phyloP scores from a whole-genome alignment of 1,140 invertebrate genomes.

The Homarus americanus region DNA sequence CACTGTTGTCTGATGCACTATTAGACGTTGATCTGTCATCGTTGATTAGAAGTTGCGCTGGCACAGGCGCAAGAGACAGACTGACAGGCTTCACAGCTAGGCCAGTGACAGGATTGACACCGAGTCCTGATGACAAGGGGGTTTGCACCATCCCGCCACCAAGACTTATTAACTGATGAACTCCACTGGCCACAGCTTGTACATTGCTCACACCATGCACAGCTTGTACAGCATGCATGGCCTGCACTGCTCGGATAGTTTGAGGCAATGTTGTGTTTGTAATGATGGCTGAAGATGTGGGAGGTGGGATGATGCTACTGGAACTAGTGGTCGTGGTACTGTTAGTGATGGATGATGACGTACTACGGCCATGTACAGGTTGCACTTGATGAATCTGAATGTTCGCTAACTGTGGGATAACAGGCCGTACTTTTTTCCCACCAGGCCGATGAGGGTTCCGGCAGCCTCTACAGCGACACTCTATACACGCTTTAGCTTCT shows the following conservation, averaged over 20 bases:
- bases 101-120: slow-evolving; percentile 60
- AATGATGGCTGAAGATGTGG: slow-evolving; percentile 42
- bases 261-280: slow-evolving; percentile 68
- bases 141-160: slow-evolving; percentile 62
- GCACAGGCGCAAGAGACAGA: slow-evolving; percentile 64
- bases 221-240: slow-evolving; percentile 74
- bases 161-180: slow-evolving; percentile 69
- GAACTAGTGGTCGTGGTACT: slow-evolving; percentile 42
- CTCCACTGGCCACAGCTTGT: slow-evolving; percentile 65
- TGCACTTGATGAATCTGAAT: slow-evolving; percentile 75
- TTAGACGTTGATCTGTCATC: slow-evolving; percentile 73
- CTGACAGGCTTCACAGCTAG: slow-evolving; percentile 72
- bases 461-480: slow-evolving; percentile 94
- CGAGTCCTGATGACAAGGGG: slow-evolving; percentile 44
- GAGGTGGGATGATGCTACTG: slow-evolving; percentile 32
- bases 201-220: slow-evolving; percentile 71
- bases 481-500: slow-evolving; percentile 89
- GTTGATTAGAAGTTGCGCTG: slow-evolving; percentile 65
- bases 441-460: slow-evolving; percentile 90
- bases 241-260: slow-evolving; percentile 72
- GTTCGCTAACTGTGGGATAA: slow-evolving; percentile 73
- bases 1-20: slow-evolving; percentile 71
- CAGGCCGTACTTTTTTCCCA: slow-evolving; percentile 85
- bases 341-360: slow-evolving; percentile 37
- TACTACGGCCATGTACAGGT: slow-evolving; percentile 63